Evolutionary conservation across 2,888 invertebrate species (phyloP).

Genomic region (Dolichopus griseipennis): DNA sequence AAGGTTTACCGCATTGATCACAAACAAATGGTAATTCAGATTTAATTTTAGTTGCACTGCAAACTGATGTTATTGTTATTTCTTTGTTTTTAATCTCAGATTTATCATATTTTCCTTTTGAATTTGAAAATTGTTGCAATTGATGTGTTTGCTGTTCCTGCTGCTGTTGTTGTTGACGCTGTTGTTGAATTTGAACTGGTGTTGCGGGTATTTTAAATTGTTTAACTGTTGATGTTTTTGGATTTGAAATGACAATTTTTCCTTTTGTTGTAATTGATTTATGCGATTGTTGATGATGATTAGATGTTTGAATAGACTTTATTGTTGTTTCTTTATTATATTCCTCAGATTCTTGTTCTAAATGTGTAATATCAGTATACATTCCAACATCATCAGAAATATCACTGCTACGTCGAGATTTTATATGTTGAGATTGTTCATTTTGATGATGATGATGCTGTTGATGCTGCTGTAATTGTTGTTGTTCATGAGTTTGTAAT

Average conservation of each 20-base stretch:
- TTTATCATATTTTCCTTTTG: background rate
- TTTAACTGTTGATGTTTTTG: slow-evolving; percentile 26
- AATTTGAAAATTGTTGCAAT: slow-evolving; percentile 13
- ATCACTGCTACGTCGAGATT: slow-evolving; percentile 21
- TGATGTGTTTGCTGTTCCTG: slow-evolving; percentile 7
- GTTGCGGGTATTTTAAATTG: slow-evolving; percentile 31
- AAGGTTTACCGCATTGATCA: slow-evolving; percentile 69
- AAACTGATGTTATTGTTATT: slow-evolving; percentile 14
- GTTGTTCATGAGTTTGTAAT: slow-evolving; percentile 9
- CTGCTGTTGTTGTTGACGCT: slow-evolving; percentile 10
- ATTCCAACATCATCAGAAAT: slow-evolving; percentile 25
- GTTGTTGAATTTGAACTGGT: slow-evolving; percentile 21
- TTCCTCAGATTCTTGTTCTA: slow-evolving; percentile 21
- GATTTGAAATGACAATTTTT: slow-evolving; percentile 33
- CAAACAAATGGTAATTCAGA: slow-evolving; percentile 46
- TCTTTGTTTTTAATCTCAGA: background rate
- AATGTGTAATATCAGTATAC: slow-evolving; percentile 23
- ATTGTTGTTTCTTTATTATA: slow-evolving; percentile 18
- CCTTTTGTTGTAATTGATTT: slow-evolving; percentile 33
- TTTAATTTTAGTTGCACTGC: slow-evolving; percentile 21
- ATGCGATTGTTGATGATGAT: slow-evolving; percentile 28
- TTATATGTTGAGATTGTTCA: slow-evolving; percentile 21
- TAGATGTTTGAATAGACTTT: slow-evolving; percentile 18
- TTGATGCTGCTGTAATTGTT: slow-evolving; percentile 20
- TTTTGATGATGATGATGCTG: background rate